Percentiles rank a stretch among this genome's conserved stretches.
Evolutionary conservation across 2,888 invertebrate species (phyloP).

Genomic region (Noctuana brunneofusca): DNA sequence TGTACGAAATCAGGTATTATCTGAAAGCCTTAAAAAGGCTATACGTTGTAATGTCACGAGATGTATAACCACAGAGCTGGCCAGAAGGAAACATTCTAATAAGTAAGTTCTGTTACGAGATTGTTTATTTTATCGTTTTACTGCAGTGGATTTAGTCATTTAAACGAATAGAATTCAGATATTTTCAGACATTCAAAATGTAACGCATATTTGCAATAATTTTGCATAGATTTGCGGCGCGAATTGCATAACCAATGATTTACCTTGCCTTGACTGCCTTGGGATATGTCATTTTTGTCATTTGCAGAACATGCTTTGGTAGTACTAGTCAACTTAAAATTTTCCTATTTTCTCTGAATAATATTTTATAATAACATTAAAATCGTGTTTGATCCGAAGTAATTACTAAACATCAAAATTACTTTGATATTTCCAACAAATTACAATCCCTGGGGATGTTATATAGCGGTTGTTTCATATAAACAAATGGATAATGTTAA

Average conservation of each 20-base stretch:
- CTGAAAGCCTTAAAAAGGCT: slow-evolving; percentile 84
- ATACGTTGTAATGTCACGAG: slow-evolving; percentile 82
- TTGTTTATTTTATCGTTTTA: background rate
- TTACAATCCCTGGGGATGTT: too few relatives aligned
- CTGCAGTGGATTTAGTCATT: background rate
- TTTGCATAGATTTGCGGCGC: slow-evolving; percentile 39
- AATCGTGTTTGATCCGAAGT: background rate
- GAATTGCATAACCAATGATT: slow-evolving; percentile 78
- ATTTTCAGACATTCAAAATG: background rate
- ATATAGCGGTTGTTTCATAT: too few relatives aligned
- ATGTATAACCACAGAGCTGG: slow-evolving; percentile 84
- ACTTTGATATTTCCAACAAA: too few relatives aligned
- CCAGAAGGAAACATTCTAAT: slow-evolving; percentile 83
- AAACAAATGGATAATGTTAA: too few relatives aligned
- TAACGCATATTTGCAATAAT: slow-evolving; percentile 5
- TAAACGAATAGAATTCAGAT: background rate
- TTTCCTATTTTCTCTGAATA: slow-evolving; percentile 1
- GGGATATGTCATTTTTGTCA: slow-evolving; percentile 52
- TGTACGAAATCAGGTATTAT: slow-evolving; percentile 86
- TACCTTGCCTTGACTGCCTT: slow-evolving; percentile 48
- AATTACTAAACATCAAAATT: background rate
- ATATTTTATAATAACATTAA: background rate
- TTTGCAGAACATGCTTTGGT: slow-evolving; percentile 36
- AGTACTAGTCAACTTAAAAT: slow-evolving; percentile 1
- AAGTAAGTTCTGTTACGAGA: slow-evolving; percentile 72